A percentile compares a stretch with the other conserved stretches of the same genome.
phyloP scores from a whole-genome alignment of 1,140 invertebrate species.

The Camponotus vicinus region DNA sequence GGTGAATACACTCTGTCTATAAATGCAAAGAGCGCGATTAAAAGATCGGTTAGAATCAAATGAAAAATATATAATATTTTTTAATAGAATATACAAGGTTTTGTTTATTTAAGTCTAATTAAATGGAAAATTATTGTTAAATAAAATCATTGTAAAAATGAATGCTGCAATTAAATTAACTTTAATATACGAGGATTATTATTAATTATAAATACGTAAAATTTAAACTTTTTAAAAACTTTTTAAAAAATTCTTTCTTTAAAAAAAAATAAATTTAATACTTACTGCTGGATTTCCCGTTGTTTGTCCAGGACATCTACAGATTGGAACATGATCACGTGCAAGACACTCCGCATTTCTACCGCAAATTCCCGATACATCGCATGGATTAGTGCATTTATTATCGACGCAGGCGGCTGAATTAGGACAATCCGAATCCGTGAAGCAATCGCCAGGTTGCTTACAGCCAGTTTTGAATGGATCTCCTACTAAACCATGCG shows the following conservation, averaged over 20 bases:
- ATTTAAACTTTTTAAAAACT: too few relatives aligned
- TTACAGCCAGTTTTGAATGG: conserved; percentile 89
- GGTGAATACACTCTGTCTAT: conserved; percentile 88
- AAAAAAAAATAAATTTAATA: background rate
- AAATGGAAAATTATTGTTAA: conserved; percentile 15
- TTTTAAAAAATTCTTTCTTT: too few relatives aligned
- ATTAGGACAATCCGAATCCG: conserved; percentile 92
- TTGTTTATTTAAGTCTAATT: background rate
- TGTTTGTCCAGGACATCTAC: conserved; percentile 92
- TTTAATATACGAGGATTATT: background rate
- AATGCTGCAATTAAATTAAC: too few relatives aligned
- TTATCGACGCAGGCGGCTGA: conserved; percentile 92
- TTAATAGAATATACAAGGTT: background rate
- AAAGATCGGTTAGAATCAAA: background rate
- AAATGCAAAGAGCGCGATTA: conserved; percentile 34
- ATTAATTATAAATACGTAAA: background rate
- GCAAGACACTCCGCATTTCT: conserved; percentile 91
- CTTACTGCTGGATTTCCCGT: conserved; percentile 90
- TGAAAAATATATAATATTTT: background rate
- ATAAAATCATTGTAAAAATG: background rate
- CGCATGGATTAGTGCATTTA: conserved; percentile 93
- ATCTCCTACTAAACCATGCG: conserved; percentile 93
- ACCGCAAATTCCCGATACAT: conserved; percentile 89
- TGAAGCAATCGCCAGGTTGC: conserved; percentile 92
- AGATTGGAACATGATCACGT: conserved; percentile 89